These are phyloP conservation scores for Ciona savignyi DNA, from an alignment of 23 tunicate species.

Conservation along the genomic window DNA sequence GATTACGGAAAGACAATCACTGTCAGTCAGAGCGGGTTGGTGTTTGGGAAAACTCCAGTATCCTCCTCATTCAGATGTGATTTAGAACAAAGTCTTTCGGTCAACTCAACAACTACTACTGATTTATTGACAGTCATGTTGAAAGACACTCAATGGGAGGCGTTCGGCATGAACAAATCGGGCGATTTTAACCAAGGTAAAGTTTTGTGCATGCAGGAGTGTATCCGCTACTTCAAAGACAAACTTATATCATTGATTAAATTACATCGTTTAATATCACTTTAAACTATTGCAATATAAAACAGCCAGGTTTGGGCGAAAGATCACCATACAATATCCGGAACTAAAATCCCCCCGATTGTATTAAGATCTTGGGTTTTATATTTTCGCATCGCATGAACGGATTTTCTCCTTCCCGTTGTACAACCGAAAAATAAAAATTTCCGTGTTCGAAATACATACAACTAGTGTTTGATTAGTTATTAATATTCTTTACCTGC, in stretches of 20 bases:
- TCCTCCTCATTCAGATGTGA: constrained; percentile 33
- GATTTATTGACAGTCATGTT: constrained; percentile 7
- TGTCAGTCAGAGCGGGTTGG: neutral
- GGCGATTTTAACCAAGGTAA: constrained; percentile 29
- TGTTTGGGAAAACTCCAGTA: constrained; percentile 8
- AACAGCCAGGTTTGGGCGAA: neutral
- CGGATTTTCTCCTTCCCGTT: no score
- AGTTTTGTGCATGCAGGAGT: neutral
- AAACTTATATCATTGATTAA: no score
- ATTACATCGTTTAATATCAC: neutral
- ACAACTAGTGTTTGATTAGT: no score
- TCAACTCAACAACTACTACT: neutral
- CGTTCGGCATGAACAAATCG: constrained; percentile 27
- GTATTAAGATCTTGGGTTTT: no score
- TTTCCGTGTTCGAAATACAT: no score
- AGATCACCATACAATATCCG: neutral
- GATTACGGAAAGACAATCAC: constrained; percentile 6
- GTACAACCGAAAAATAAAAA: no score
- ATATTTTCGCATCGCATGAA: no score
- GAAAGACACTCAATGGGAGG: constrained; percentile 31
- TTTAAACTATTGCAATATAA: neutral
- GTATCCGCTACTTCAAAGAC: no score
- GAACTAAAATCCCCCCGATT: no score
- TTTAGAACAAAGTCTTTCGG: neutral
- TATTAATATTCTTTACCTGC: neutral